Base-by-base conservation (phyloP, 2,888 invertebrate genomes). In the Lasioglossum pauxillum region DNA sequence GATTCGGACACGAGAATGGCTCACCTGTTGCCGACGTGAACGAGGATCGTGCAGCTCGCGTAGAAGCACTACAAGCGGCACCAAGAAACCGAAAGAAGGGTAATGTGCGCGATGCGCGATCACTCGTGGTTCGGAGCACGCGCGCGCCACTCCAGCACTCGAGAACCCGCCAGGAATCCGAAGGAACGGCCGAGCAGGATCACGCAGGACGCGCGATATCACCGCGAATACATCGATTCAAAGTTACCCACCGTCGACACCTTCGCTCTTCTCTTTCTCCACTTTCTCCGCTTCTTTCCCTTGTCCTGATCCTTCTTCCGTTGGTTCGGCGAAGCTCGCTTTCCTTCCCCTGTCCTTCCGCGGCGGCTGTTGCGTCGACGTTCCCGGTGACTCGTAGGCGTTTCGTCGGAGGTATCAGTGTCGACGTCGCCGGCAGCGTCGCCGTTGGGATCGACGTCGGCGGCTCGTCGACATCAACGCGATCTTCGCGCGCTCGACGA, bases 1-100 rank as follows among this genome's bases (percentile, higher is more conserved):
- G 53, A 38, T 27, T 64, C 31, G 75, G 41, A 78, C 31, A 49
- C 64, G 31, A 80, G 78, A 79, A 84, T 74, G 77, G 82, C 88
- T 90, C 91, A 90, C 90, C 90, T 90, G 90, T 90, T 90, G 90
- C 90, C 91, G 90, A 84, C 76, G 88, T 80, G 79, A 83, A 80
- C 83, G 87, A 60, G 87, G 80, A 83, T 84, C 86, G 83, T 69
- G 75, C 53, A 53, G 46, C 73, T 57, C 71, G 78, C 80, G 53
- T 81, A 57, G 64, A 64, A 75, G 67, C 80, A 80, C 82, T 78
- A 75, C 76, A 78, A 82, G 78, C 74, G 77, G 64, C 74, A 74
- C 49, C 72, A 79, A 84, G 77, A 79, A 81, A 78, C 49, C 67
- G 79, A 80, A 81, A 83, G 79, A 75, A 88, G 87, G 79, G 81